Evolutionary conservation across 2,113 vertebrate species (phyloP).

Genomic region (Shinisaurus crocodilurus): DNA sequence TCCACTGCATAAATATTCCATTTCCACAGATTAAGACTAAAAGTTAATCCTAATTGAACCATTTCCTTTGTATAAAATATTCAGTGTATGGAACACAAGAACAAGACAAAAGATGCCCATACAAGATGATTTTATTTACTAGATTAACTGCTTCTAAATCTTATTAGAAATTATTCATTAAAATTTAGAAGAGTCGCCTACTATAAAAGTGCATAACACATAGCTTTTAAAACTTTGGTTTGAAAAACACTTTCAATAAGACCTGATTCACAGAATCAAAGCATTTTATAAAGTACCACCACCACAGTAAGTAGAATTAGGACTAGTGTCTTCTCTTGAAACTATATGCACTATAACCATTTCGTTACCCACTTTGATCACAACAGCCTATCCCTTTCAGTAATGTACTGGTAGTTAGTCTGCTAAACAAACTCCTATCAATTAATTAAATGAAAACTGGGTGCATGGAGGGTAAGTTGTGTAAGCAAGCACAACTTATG

Average conservation of each 20-base stretch:
- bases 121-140: neutral
- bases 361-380: neutral
- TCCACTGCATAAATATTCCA: no score
- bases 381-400: neutral
- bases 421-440: neutral
- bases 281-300: neutral
- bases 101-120: neutral
- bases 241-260: constrained; percentile 3
- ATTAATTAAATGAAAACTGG: no score
- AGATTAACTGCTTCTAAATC: neutral
- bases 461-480: no score
- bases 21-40: neutral
- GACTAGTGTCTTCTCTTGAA: neutral
- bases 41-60: neutral
- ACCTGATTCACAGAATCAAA: constrained; percentile 27
- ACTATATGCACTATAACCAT: neutral
- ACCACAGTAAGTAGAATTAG: neutral
- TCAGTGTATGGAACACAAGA: neutral
- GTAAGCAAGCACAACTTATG: no score
- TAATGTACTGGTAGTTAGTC: neutral
- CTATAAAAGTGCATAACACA: neutral
- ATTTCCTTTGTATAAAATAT: neutral
- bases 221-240: neutral
- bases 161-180: neutral
- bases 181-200: neutral